Conservation (phyloP, 92 coral and sea anemone genomes). For the Virgularia gustaviana region DNA sequence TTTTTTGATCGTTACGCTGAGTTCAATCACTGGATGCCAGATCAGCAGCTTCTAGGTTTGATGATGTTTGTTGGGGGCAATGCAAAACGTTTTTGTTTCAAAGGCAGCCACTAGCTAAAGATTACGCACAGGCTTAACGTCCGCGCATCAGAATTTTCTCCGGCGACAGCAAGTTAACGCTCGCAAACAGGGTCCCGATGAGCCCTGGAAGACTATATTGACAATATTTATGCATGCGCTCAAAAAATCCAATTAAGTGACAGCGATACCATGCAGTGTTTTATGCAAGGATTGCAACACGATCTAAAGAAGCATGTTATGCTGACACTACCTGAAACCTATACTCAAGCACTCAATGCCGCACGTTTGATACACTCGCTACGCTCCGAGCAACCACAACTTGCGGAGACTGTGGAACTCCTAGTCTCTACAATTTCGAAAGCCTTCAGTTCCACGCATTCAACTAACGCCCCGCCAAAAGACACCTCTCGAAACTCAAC, state of each 20-base stretch:
- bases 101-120: not conserved
- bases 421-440: not conserved
- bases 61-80: not conserved
- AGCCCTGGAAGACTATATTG: slow-evolving; percentile 34
- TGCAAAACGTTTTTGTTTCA: not conserved
- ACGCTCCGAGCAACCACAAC: too few relatives aligned
- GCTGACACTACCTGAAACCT: slow-evolving; percentile 11
- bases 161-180: slow-evolving; percentile 26
- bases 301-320: slow-evolving; percentile 17
- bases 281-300: slow-evolving; percentile 31
- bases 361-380: slow-evolving; percentile 19
- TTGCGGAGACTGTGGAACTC: too few relatives aligned
- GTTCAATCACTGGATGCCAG: too few relatives aligned
- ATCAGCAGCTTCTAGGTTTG: not conserved
- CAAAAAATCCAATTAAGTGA: slow-evolving; percentile 21
- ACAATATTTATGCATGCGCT: slow-evolving; percentile 9
- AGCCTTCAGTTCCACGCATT: not conserved
- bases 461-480: not conserved
- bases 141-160: slow-evolving; percentile 5
- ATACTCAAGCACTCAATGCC: slow-evolving; percentile 5
- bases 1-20: not conserved
- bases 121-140: not conserved
- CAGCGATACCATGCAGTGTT: slow-evolving; percentile 19
- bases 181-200: slow-evolving; percentile 25
- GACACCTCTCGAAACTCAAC: not conserved